Base-by-base conservation (phyloP, 1,140 invertebrate species). In the Arctopsyche grandis region DNA sequence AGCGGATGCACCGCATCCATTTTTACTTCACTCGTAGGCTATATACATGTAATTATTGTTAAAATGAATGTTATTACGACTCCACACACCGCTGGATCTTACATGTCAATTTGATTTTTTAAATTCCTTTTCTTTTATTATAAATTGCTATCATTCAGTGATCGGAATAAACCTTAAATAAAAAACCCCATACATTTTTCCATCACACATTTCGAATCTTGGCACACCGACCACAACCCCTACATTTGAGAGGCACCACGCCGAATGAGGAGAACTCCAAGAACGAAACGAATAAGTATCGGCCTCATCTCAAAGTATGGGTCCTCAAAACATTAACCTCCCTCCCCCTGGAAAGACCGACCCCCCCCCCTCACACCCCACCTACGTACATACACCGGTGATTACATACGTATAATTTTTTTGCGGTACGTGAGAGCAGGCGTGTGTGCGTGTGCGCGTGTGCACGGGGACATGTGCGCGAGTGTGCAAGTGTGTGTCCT, bases 401-500 rank as follows among this genome's bases (percentile, higher is more conserved):
- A 52, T 52, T 12, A 52, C 48, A 52, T 52, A 52, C 16, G 16
- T 52, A 3, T 14, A 14, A 52, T 14, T 52, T 14, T 52, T 14
- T 14, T 12, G 48, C 16, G 16, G 48, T 14, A 52, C 12, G 16
- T 3, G 10, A 52, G 16, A 3, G 48, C 10, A 12, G 3, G 48
- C 48, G 48, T 52, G 4, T 52, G 16, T 16, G 48, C 4, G 16
- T 5, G 44, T 46, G 44, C 12, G 44, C 44, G 44, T 46, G 44
- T 46, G 12, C 5, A 46, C 12, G 12, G 12, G 12, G 5, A 24
- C 24, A 24, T 9, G 58, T 5, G 58, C 19, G 58, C 58, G 14
- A 38, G 26, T 69, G 29, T 60, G 66, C 38, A 29, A 10, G 26
- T 19, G n/a, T 29, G 69, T 38, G 69, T 69, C 58, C 58, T 60